Percentiles rank a stretch among this genome's conserved stretches.
Evolutionary conservation across 23 tunicate species (phyloP).

Genomic region (Aplidium turbinatum): DNA sequence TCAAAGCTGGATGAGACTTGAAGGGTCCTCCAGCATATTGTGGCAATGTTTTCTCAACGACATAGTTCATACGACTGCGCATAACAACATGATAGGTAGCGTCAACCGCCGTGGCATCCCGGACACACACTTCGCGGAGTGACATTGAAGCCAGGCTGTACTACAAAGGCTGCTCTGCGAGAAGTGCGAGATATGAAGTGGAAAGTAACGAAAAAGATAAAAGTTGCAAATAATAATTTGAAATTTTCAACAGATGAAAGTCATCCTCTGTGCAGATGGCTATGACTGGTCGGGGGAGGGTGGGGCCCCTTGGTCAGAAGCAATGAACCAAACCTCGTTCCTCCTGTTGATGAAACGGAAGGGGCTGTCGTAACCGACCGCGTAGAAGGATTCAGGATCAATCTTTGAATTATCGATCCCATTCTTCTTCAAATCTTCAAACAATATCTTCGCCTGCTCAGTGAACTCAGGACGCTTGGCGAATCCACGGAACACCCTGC

Average conservation of each 20-base stretch:
- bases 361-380: conserved; percentile 58
- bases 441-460: conserved; percentile 6
- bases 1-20: too few species aligned
- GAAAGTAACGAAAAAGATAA: not conserved
- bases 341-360: conserved; percentile 32
- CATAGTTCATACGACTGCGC: too few species aligned
- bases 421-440: conserved; percentile 24
- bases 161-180: too few species aligned
- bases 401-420: conserved; percentile 5
- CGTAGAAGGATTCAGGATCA: conserved; percentile 27
- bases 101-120: too few species aligned
- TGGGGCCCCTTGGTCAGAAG: too few species aligned
- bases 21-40: too few species aligned
- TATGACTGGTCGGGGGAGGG: too few species aligned
- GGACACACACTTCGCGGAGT: too few species aligned
- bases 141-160: too few species aligned
- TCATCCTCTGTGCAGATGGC: too few species aligned
- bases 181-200: not conserved
- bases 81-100: too few species aligned
- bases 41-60: too few species aligned
- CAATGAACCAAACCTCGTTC: conserved; percentile 64
- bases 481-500: conserved; percentile 40
- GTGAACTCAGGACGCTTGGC: conserved; percentile 14
- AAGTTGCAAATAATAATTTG: not conserved
- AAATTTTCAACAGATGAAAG: not conserved